Evolutionary conservation across 37 sponge, comb jelly and placozoan genomes (phyloP), one percentile per base, ranked within the genome.

Genomic region (Haliclona indistincta): DNA sequence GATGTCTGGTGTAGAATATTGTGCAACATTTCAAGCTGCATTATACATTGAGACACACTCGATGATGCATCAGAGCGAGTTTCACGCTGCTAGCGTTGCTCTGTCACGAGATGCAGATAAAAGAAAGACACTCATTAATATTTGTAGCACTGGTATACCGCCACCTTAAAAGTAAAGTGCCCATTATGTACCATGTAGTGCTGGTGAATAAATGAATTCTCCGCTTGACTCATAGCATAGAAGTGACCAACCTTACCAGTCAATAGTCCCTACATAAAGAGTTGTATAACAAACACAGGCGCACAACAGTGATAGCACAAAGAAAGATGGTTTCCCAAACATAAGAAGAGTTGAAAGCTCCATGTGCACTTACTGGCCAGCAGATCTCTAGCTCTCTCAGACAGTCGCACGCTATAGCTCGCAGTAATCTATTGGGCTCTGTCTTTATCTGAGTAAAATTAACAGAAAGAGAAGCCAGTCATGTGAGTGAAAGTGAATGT

Each of bases 211-310:
- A 58, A 72, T 4, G 86, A 78, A 45, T 72, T 85, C 56, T 85
- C 86, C 22, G 86, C 79, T 42, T 67, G 73, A 66, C 86, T 71
- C 86, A 85, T 64, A 19, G 58, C 74, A 64, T 73, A 78, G 61
- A 85, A 78, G 43, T 85, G 86, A 34, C 86, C 86, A 35, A 85
- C 58, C 26, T 73, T 85, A 23, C 61, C 67, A 64, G 44, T 26
- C 73, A 85, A 49, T 13, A 85, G 66, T 3, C 86, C 86, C 86
- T 85, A 35, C 23, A 65, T 13, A 30, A 4, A 28, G 63, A 75
- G 28, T 30, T 1, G 3, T 38, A 36, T 23, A 19, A 67, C 10
- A 78, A 8, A 41, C 47, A 79, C 13, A 38, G 2, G 47, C 22
- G 19, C 3, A n/a, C 19, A 61, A 35, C 40, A 60, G 22, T 20